These are phyloP conservation scores for Melipona quadrifasciata DNA, from an alignment of 1,140 invertebrate species.

Conservation along the genomic window DNA sequence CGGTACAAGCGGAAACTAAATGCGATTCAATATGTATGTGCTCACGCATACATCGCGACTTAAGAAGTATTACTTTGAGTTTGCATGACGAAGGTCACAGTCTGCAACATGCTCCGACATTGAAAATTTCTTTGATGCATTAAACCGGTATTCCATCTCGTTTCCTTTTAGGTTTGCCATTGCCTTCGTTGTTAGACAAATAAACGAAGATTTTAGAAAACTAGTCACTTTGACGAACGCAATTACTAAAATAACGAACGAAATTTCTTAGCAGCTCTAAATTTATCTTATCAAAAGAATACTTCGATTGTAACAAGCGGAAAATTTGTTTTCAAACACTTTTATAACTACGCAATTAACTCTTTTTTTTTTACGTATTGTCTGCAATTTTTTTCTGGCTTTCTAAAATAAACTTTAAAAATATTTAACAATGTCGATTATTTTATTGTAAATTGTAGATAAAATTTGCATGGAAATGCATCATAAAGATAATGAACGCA, in stretches of 20 bases:
- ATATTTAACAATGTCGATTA: background rate
- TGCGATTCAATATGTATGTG: background rate
- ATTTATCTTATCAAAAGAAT: constrained; percentile 10
- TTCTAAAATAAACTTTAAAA: background rate
- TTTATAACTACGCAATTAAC: background rate
- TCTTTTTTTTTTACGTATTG: background rate
- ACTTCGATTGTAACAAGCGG: background rate
- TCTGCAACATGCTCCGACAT: constrained; percentile 33
- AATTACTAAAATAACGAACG: constrained; percentile 38
- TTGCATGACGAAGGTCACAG: constrained; percentile 38
- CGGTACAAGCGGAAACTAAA: constrained; percentile 11
- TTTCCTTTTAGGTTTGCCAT: constrained; percentile 32
- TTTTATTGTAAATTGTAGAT: background rate
- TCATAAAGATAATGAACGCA: background rate
- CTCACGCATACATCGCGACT: background rate
- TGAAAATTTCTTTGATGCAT: constrained; percentile 32
- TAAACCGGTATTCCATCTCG: constrained; percentile 33
- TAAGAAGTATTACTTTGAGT: constrained; percentile 22
- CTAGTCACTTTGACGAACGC: background rate
- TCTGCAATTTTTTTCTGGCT: background rate
- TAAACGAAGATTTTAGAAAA: constrained; percentile 5
- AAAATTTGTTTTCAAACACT: background rate
- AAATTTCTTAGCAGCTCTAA: constrained; percentile 22
- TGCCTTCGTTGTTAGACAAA: background rate
- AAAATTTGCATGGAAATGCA: background rate